Evolutionary conservation across 1,140 invertebrate species (phyloP), one percentile per base, ranked within the genome.

Genomic region (Stratiolaelaps scimitus): DNA sequence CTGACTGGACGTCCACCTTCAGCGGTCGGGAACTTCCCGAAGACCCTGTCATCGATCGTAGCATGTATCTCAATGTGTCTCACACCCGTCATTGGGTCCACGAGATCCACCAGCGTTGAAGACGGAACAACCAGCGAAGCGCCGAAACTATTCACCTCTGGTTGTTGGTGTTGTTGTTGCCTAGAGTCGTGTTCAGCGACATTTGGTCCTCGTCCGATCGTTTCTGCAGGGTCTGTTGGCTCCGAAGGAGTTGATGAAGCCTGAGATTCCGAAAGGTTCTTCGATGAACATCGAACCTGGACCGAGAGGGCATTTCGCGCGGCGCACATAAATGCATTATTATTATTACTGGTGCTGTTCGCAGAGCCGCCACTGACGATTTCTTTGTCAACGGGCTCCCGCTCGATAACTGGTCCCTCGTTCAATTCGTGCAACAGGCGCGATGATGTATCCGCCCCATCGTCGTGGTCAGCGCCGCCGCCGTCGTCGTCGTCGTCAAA

Each of bases 51-150:
- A 60, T 60, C 53, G 13, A 60, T 60, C 13, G 17, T 60, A 23
- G 34, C 53, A 2, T 60, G 26, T 15, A 60, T 26, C 13, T 60
- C 53, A 34, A 60, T 60, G 53, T 60, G 53, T 26, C 53, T 60
- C 13, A 60, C 34, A 13, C 53, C 53, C 15, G 53, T 60, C 53
- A 60, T 60, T 34, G 53, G 53, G 23, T 60, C 53, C 1, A 60
- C 53, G n/a, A 60, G 23, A 23, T 60, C 53, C 2, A 34, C 34
- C 23, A 60, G 10, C 13, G 53, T 26, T 15, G 53, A 60, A 40
- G 34, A 40, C 2, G 53, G 53, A 60, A 60, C 53, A 15, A 60
- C 17, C 34, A 40, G 10, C 5, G 34, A 40, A 40, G 5, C 34
- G 5, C 34, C 34, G 10, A 10, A 40, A 10, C 10, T 40, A 40